These are phyloP conservation scores for Kryptolebias ocellatus DNA, from an alignment of 2,797 vertebrate genomes.

Conservation along the genomic window DNA sequence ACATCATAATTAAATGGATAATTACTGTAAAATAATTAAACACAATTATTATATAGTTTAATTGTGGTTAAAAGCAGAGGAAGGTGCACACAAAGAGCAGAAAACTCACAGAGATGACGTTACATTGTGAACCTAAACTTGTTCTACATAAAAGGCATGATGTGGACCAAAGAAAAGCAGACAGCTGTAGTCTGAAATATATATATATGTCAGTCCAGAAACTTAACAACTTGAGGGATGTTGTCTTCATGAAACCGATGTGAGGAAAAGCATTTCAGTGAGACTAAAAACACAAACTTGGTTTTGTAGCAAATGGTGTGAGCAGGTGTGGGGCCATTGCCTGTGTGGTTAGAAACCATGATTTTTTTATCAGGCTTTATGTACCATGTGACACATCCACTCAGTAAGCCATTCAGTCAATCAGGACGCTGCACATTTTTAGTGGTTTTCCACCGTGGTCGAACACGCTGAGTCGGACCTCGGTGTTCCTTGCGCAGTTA, in stretches of 20 bases:
- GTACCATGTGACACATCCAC: slow-evolving; percentile 48
- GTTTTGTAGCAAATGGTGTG: slow-evolving; percentile 53
- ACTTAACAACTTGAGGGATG: slow-evolving; percentile 59
- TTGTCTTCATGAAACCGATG: slow-evolving; percentile 67
- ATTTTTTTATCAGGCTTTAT: slow-evolving; percentile 51
- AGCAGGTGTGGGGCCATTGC: slow-evolving; percentile 62
- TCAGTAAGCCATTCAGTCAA: slow-evolving; percentile 41
- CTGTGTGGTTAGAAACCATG: slow-evolving; percentile 42
- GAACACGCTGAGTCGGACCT: slow-evolving; percentile 66
- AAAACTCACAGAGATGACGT: not conserved
- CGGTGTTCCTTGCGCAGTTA: slow-evolving; percentile 60
- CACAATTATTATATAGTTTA: too few species aligned
- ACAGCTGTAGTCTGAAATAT: slow-evolving; percentile 39
- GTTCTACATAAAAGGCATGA: slow-evolving; percentile 37
- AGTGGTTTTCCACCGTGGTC: slow-evolving; percentile 63
- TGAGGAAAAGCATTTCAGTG: slow-evolving; percentile 64
- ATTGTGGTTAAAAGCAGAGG: too few species aligned
- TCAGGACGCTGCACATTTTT: slow-evolving; percentile 43
- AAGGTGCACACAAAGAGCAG: too few species aligned
- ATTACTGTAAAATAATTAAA: not conserved
- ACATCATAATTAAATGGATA: too few species aligned
- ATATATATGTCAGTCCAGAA: slow-evolving; percentile 46
- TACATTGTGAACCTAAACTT: not conserved
- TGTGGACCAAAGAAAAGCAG: slow-evolving; percentile 38
- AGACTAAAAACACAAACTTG: slow-evolving; percentile 56